Percentiles rank a stretch among this genome's conserved stretches.
Conservation (phyloP, 2,888 invertebrate species). For the Teinopalpus imperialis region DNA sequence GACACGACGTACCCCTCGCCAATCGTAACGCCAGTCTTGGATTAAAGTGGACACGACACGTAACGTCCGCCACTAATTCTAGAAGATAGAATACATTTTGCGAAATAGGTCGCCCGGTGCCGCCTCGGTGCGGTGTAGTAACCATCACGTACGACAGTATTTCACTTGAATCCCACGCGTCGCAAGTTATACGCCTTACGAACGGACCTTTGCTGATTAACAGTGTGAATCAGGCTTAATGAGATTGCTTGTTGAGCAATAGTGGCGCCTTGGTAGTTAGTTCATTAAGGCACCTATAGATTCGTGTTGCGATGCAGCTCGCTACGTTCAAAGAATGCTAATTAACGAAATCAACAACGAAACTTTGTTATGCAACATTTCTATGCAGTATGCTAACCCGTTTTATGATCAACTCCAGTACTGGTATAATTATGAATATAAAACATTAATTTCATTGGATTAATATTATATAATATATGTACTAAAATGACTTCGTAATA, state of each 20-base stretch:
- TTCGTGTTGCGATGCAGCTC: conserved; percentile 19
- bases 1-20: not conserved
- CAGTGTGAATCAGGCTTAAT: conserved; percentile 34
- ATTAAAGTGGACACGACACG: conserved; percentile 24
- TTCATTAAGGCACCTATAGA: conserved; percentile 24
- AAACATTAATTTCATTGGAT: no score
- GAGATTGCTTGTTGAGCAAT: conserved; percentile 31
- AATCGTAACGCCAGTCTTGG: conserved; percentile 11
- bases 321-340: conserved; percentile 24
- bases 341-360: conserved; percentile 18
- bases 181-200: conserved; percentile 29
- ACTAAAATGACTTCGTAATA: no score
- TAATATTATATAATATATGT: no score
- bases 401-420: not conserved
- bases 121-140: conserved; percentile 3
- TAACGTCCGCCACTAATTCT: conserved; percentile 20
- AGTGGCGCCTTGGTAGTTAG: conserved; percentile 19
- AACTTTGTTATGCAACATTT: conserved; percentile 19
- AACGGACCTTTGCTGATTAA: conserved; percentile 39
- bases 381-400: conserved; percentile 13
- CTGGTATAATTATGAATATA: no score
- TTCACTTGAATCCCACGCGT: conserved; percentile 34
- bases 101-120: conserved; percentile 26
- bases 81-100: conserved; percentile 20
- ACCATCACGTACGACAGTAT: conserved; percentile 36